A percentile compares a stretch with the other conserved stretches of the same genome.
These are phyloP conservation scores for Stegastes partitus DNA, from an alignment of 2,113 vertebrate species.

Conservation along the genomic window DNA sequence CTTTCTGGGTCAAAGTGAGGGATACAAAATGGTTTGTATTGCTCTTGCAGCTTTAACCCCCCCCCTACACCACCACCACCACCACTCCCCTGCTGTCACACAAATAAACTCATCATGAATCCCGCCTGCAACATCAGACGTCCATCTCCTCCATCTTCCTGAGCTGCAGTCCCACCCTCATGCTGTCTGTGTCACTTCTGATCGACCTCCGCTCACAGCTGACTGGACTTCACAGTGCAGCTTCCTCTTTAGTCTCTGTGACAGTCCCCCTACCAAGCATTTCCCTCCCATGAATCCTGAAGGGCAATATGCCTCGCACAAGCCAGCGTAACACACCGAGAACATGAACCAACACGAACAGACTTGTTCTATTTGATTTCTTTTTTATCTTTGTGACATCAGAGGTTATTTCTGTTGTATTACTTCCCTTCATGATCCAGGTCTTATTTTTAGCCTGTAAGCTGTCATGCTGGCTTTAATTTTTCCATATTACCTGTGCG, in stretches of 20 bases:
- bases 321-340: background rate
- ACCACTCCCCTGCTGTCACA: conserved; percentile 9
- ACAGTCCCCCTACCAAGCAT: conserved; percentile 12
- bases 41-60: background rate
- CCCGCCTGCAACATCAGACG: conserved; percentile 8
- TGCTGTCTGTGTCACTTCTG: conserved; percentile 36
- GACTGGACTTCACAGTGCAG: conserved; percentile 31
- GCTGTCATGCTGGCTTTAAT: background rate
- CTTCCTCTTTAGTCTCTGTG: conserved; percentile 35
- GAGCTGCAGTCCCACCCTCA: conserved; percentile 4
- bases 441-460: background rate
- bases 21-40: conserved; percentile 3
- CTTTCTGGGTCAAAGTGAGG: conserved; percentile 8
- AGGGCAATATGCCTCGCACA: conserved; percentile 1
- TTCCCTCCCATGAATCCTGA: conserved; percentile 46
- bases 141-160: conserved; percentile 41
- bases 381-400: background rate
- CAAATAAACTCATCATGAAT: conserved; percentile 21
- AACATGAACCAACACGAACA: background rate
- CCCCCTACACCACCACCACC: background rate
- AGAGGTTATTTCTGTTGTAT: conserved; percentile 5
- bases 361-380: background rate
- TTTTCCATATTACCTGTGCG: background rate
- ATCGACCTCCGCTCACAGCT: conserved; percentile 45
- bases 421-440: background rate